These are phyloP conservation scores for Tuberolachnus salignus DNA, from an alignment of 2,888 invertebrate species.

Conservation along the genomic window DNA sequence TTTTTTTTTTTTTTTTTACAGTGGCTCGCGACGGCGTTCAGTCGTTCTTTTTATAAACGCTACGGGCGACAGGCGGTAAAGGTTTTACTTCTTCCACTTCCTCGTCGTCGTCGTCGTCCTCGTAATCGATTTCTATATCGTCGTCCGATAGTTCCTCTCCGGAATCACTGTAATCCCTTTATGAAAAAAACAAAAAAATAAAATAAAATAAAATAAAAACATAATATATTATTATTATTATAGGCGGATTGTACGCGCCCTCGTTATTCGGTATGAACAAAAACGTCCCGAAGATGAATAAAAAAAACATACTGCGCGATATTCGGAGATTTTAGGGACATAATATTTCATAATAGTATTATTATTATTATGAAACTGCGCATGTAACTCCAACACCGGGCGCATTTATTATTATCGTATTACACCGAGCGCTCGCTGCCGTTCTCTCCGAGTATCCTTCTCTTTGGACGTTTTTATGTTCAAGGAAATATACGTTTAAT, in stretches of 20 bases:
- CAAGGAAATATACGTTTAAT: no score
- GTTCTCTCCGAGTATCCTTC: no score
- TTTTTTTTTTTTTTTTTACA: slow-evolving; percentile 25
- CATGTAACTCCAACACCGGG: no score
- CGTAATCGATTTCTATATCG: slow-evolving; percentile 53
- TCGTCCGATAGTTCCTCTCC: slow-evolving; percentile 52
- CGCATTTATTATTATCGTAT: no score
- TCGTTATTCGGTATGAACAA: no score
- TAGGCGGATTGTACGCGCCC: not conserved
- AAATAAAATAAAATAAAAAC: slow-evolving; percentile 10
- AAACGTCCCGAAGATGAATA: no score
- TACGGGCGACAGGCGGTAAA: slow-evolving; percentile 48
- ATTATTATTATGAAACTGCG: no score
- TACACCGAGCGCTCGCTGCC: no score
- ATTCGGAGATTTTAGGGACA: no score
- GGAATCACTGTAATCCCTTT: slow-evolving; percentile 51
- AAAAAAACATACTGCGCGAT: no score
- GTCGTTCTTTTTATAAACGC: slow-evolving; percentile 51
- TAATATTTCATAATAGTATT: no score
- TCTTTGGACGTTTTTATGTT: no score
- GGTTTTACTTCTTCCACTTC: slow-evolving; percentile 52
- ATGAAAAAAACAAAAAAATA: not conserved
- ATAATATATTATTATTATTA: not conserved
- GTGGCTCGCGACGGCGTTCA: slow-evolving; percentile 30
- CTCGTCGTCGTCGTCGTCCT: slow-evolving; percentile 54